Percentiles rank a stretch among this genome's conserved stretches.
These are phyloP conservation scores for Phataginus tetradactyla DNA, from an alignment of 2,797 vertebrate species.

Conservation along the genomic window DNA sequence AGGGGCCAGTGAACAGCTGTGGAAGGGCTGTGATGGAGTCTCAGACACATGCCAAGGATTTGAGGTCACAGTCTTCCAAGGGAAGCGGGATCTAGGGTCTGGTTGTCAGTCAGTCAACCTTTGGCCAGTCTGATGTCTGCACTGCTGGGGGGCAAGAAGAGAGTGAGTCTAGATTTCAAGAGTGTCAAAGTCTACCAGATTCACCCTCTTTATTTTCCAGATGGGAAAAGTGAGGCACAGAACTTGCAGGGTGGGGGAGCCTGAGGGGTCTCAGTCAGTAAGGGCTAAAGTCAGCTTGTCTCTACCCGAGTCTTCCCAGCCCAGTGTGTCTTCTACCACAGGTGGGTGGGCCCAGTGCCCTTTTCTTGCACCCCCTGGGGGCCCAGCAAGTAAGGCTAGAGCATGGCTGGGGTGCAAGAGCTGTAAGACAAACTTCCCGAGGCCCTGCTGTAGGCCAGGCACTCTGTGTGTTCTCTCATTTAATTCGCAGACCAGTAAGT, in stretches of 20 bases:
- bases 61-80: neutral
- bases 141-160: neutral
- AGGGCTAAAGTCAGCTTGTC: neutral
- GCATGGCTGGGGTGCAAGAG: neutral
- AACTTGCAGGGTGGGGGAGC: neutral
- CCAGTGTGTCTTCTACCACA: fast-evolving
- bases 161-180: neutral
- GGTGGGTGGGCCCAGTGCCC: fast-evolving
- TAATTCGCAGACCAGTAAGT: neutral
- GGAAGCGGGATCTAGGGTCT: neutral
- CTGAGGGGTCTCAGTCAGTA: neutral
- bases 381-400: neutral
- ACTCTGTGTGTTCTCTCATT: neutral
- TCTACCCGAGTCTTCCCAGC: neutral
- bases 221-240: neutral
- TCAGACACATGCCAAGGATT: neutral
- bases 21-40: neutral
- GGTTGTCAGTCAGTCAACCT: neutral
- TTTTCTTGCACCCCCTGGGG: neutral
- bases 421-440: fast-evolving
- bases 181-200: neutral
- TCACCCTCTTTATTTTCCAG: neutral
- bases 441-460: neutral
- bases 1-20: neutral
- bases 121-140: neutral